Base-by-base conservation (phyloP, 2,113 vertebrate species). In the Rostratula benghalensis region DNA sequence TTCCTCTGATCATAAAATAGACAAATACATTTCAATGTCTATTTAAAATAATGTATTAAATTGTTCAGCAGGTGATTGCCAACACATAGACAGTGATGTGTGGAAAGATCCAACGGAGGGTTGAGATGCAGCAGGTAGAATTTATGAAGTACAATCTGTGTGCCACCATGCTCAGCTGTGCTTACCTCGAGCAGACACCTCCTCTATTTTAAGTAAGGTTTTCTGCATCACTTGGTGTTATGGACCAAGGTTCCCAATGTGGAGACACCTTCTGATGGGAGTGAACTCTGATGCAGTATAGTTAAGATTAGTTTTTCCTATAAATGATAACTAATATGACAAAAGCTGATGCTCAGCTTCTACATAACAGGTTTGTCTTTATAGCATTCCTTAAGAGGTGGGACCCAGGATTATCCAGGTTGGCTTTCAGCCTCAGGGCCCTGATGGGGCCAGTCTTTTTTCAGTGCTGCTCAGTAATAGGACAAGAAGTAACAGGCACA, bases 1-100 rank as follows among this genome's bases (percentile, higher is more conserved):
- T 90, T n/a, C 78, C 39, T 85, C 53, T 83, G 68, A 90, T 93
- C 33, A 31, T 33, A 57, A 90, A 90, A 24, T 25, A 76, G 83
- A 80, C 67, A 80, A 94, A 86, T 78, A 56, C 9, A 5, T 33
- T 68, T 24, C 23, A 68, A 78, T 23, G 53, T 83, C 77, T 92
- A 11, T 78, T 87, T 91, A 60, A 84, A 89, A 64, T 56, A 74
- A 33, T 63, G 27, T 10, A 37, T 89, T 53, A 81, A 71, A 33
- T 46, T 78, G 20, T 56, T 91, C 80, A 51, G 46, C 1, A 1
- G 10, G 37, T 81, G 51, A 54, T 81, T 94, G 46, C 48, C 75
- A 86, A 28, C 74, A 87, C 16, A 2, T 6, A 57, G 75, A 73
- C 87, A 57, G 61, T 51, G 74, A 76, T 25, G 67, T 64, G 45